Conservation (phyloP, 2,888 invertebrate species). For the Heteromyza rotundicornis region DNA sequence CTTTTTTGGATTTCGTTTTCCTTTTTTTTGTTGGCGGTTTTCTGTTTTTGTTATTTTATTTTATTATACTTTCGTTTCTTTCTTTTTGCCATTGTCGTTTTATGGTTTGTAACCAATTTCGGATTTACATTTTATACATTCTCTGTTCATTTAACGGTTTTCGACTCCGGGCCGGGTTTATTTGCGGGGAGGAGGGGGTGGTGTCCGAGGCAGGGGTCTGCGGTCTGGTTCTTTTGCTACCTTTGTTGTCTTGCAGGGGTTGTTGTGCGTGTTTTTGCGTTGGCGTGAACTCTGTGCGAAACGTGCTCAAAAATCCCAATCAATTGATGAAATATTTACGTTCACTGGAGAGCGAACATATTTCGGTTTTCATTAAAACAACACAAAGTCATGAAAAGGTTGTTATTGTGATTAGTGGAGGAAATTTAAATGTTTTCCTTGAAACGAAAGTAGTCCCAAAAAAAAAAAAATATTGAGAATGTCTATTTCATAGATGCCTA, state of each 20-base stretch:
- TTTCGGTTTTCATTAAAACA: no score
- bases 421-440: no score
- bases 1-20: conserved; percentile 11
- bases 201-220: not conserved
- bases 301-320: conserved; percentile 46
- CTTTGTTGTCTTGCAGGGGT: not conserved
- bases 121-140: conserved; percentile 18
- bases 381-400: no score
- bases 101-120: conserved; percentile 45
- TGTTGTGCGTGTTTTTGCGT: conserved; percentile 9
- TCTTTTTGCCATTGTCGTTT: conserved; percentile 28
- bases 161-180: no score
- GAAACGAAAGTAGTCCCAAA: no score
- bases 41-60: conserved; percentile 13
- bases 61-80: conserved; percentile 9
- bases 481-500: no score
- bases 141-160: no score
- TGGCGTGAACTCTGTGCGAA: conserved; percentile 24
- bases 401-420: no score
- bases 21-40: conserved; percentile 10
- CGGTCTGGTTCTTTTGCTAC: not conserved
- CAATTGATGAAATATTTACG: no score
- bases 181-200: no score
- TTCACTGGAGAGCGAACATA: no score
- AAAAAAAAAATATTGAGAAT: no score